phyloP scores from a whole-genome alignment of 2,113 vertebrate species.

The Strix aluco region DNA sequence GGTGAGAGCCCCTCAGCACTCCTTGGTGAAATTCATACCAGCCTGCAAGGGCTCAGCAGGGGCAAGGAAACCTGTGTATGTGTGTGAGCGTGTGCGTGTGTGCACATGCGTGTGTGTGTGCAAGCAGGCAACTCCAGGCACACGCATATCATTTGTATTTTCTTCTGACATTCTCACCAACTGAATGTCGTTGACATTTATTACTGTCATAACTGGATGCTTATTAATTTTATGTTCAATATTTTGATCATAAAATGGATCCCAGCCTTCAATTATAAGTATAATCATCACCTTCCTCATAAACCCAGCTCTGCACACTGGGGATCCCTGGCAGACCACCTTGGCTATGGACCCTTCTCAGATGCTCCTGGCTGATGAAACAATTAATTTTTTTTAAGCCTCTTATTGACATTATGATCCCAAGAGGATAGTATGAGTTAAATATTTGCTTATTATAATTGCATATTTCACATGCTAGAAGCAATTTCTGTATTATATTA shows the following conservation, averaged over 20 bases:
- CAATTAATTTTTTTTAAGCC: not conserved
- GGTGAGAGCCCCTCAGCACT: not conserved
- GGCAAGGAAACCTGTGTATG: accelerated
- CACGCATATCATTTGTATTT: accelerated
- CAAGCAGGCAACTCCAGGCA: not conserved
- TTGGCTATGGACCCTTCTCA: not conserved
- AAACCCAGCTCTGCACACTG: not conserved
- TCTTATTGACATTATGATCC: not conserved
- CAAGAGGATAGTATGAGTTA: not conserved
- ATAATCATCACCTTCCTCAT: not conserved
- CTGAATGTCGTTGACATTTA: not conserved
- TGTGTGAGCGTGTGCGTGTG: no score
- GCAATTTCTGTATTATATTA: slow-evolving; percentile 16
- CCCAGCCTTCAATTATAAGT: not conserved
- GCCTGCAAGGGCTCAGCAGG: no score
- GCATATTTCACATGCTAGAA: slow-evolving; percentile 22
- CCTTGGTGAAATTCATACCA: not conserved
- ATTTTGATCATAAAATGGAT: not conserved
- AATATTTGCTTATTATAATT: slow-evolving; percentile 37
- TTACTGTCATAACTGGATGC: not conserved
- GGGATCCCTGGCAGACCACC: not conserved
- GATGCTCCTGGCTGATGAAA: not conserved
- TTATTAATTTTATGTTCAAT: not conserved
- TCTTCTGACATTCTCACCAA: not conserved
- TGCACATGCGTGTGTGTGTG: accelerated